Evolutionary conservation across 2,113 vertebrate genomes (phyloP).

Genomic region (Hucho hucho): DNA sequence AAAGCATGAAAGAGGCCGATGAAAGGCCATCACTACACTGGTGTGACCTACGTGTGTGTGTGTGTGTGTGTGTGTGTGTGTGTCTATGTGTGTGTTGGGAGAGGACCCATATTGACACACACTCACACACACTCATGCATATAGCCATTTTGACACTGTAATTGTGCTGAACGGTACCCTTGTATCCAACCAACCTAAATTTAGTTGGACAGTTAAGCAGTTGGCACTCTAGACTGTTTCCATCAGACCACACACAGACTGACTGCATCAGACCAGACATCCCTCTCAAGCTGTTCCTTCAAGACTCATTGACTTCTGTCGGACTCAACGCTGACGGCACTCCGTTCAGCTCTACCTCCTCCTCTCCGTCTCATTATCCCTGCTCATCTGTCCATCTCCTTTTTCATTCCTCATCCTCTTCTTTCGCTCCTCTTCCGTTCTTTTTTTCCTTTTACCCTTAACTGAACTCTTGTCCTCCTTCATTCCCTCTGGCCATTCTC

Average conservation of each 20-base stretch:
- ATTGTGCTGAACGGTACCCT: not conserved
- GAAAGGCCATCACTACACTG: not conserved
- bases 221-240: no score
- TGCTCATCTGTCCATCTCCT: conserved; percentile 21
- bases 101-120: not conserved
- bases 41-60: not conserved
- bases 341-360: conserved; percentile 7
- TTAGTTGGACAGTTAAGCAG: no score
- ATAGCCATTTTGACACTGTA: not conserved
- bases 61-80: not conserved
- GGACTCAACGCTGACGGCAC: not conserved
- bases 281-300: not conserved
- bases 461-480: not conserved
- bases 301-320: not conserved
- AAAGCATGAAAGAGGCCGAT: conserved; percentile 20
- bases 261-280: no score
- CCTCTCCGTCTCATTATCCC: conserved; percentile 21
- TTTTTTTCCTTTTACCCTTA: not conserved
- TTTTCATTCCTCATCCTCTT: conserved; percentile 1
- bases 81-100: not conserved
- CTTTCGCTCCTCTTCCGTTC: not conserved
- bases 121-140: not conserved
- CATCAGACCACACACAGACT: no score
- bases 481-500: not conserved
- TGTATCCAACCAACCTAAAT: no score